Base-by-base conservation (phyloP, 2,888 invertebrate genomes). In the Hemithea aestivaria region DNA sequence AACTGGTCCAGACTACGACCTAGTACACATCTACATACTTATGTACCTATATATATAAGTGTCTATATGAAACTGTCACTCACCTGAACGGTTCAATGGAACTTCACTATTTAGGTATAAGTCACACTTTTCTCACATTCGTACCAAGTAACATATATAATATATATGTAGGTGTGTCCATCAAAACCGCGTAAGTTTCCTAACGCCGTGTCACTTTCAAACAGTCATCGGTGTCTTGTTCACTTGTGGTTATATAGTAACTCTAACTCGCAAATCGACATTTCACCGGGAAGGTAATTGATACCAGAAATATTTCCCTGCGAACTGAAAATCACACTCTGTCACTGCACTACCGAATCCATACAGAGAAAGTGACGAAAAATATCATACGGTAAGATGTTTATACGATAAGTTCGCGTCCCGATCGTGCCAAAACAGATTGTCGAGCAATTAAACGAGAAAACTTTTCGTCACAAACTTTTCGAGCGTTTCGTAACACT, bases 191-290 rank as follows among this genome's bases (percentile, higher is more conserved):
- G 72, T 57, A 28, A 66, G 74, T 80, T 79, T 76, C 77, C 66
- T 73, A 73, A 76, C 73, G 43, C 56, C 71, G 80, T 77, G 73
- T 80, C 81, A 82, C 84, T 82, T 81, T 84, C 81, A 70, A 71
- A 68, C 62, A 60, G 75, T 77, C 71, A 67, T 65, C 62, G 69
- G 81, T 82, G 81, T 82, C 79, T 73, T 66, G 77, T 81, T 75
- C 77, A 78, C 78, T 80, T 84, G 85, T 75, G 85, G 85, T 85
- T 75, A 69, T 75, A 69, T 67, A 71, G 82, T 82, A 82, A 83
- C 64, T 76, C 74, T 70, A 81, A 67, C 78, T 74, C 69, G 16
- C 16, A 48, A 74, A 75, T 66, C 68, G 70, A 72, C 73, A 78
- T 77, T 71, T 72, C 79, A 81, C 67, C 68, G 72, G 80, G 76